Conservation (phyloP, 2,113 vertebrate genomes). For the Phyllostomus hastatus region DNA sequence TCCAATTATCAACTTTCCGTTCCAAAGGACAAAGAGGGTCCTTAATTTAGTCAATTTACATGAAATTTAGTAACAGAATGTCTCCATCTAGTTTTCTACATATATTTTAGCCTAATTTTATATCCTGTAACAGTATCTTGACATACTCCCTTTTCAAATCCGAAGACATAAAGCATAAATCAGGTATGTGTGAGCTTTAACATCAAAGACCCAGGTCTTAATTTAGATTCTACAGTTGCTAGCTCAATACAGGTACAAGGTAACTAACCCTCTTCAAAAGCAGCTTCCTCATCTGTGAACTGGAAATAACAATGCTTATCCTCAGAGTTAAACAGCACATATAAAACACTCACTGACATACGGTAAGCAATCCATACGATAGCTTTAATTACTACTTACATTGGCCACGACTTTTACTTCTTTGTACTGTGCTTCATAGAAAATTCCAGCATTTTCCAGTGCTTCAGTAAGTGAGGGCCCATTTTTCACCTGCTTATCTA, state of each 20-base stretch:
- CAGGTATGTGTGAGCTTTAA: neutral
- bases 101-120: neutral
- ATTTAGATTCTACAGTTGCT: neutral
- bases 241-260: neutral
- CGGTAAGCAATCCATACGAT: neutral
- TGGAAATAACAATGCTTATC: neutral
- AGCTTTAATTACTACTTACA: constrained; percentile 83
- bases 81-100: neutral
- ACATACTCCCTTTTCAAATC: neutral
- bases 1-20: neutral
- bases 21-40: neutral
- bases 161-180: neutral
- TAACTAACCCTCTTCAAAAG: neutral
- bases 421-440: constrained; percentile 98
- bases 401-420: constrained; percentile 99
- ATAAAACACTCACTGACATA: neutral
- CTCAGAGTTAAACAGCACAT: neutral
- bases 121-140: neutral
- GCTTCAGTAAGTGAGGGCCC: constrained; percentile 91
- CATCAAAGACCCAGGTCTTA: neutral
- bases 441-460: constrained; percentile 95
- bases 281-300: neutral
- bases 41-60: neutral
- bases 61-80: neutral
- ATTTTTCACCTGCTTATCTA: constrained; percentile 92